Conservation (phyloP, 2,888 invertebrate genomes). For the Lottia scabra region DNA sequence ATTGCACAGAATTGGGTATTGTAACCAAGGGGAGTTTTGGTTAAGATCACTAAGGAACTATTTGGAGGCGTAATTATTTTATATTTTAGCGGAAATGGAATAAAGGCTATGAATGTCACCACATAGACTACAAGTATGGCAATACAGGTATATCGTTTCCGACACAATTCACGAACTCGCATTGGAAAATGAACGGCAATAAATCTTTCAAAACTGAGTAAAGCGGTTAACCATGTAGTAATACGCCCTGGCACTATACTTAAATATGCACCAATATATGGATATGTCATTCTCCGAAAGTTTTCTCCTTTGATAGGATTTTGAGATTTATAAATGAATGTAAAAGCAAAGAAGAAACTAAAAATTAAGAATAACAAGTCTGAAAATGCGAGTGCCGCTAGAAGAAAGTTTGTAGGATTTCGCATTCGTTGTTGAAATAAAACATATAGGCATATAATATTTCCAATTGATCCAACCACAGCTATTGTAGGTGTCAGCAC, state of each 20-base stretch:
- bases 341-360: conserved; percentile 43
- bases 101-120: conserved; percentile 47
- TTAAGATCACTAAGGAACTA: conserved; percentile 34
- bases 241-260: conserved; percentile 56
- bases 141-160: conserved; percentile 42
- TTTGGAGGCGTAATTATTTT: conserved; percentile 29
- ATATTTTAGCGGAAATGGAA: conserved; percentile 55
- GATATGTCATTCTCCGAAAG: conserved; percentile 42
- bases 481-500: conserved; percentile 47
- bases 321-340: conserved; percentile 41
- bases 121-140: conserved; percentile 45
- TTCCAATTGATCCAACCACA: conserved; percentile 51
- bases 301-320: conserved; percentile 39
- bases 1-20: conserved; percentile 44
- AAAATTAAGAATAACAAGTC: conserved; percentile 53
- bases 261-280: conserved; percentile 50
- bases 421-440: conserved; percentile 53
- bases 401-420: conserved; percentile 49
- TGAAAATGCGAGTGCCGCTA: conserved; percentile 53
- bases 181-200: conserved; percentile 60
- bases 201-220: conserved; percentile 54
- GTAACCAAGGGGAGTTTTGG: conserved; percentile 42
- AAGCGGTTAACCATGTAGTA: conserved; percentile 51
- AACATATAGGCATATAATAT: conserved; percentile 50
- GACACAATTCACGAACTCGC: conserved; percentile 51